Evolutionary conservation across 2,797 vertebrate genomes (phyloP).

Genomic region (Tamandua tetradactyla): DNA sequence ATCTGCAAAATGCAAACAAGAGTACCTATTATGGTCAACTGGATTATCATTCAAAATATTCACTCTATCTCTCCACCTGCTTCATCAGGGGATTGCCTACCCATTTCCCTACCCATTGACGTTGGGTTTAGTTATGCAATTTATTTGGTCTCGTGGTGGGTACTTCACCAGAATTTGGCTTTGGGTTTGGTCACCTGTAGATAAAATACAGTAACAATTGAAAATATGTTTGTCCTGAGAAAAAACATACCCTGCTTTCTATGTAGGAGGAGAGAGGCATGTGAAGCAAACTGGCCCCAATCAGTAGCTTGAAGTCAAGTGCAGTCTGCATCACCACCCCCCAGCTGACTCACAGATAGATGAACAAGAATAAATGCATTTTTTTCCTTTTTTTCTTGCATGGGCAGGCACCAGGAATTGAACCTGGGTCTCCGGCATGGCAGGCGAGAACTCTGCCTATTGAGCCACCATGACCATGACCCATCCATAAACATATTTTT

Average conservation of each 20-base stretch:
- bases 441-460: too few species aligned
- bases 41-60: not conserved
- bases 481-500: not conserved
- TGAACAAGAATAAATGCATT: not conserved
- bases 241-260: not conserved
- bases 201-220: not conserved
- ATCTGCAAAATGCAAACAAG: not conserved
- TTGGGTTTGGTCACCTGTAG: not conserved
- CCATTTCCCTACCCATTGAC: not conserved
- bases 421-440: too few species aligned
- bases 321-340: fast-evolving
- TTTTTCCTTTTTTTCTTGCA: too few species aligned
- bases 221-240: not conserved
- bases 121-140: not conserved
- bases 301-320: not conserved
- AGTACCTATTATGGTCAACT: not conserved
- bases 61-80: not conserved
- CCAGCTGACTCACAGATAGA: not conserved
- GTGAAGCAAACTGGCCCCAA: not conserved
- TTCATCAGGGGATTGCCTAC: not conserved
- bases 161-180: not conserved
- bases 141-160: not conserved
- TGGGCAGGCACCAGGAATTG: too few species aligned
- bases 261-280: not conserved
- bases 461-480: too few species aligned